Evolutionary conservation across 2,888 invertebrate genomes (phyloP).

Genomic region (Dascillus cervinus): DNA sequence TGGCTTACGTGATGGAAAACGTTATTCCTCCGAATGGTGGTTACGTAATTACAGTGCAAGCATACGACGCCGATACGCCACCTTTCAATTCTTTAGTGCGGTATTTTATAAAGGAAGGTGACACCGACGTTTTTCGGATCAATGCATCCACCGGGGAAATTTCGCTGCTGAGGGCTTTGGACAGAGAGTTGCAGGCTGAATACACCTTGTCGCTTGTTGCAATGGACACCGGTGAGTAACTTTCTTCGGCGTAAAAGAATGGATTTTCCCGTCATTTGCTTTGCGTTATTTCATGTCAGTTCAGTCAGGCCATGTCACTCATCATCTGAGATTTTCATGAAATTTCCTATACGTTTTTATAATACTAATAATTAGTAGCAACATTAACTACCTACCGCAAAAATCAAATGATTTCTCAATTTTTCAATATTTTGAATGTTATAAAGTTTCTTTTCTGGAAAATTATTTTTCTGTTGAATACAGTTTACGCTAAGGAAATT

Average conservation of each 20-base stretch:
- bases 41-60: constrained; percentile 75
- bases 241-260: background rate
- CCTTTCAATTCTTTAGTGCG: constrained; percentile 85
- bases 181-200: constrained; percentile 76
- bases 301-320: background rate
- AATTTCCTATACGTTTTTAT: too few species aligned
- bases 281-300: too few species aligned
- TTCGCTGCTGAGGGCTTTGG: constrained; percentile 71
- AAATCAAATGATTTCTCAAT: too few species aligned
- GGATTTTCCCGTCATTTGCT: background rate
- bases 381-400: too few species aligned
- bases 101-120: constrained; percentile 90
- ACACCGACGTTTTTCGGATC: constrained; percentile 83
- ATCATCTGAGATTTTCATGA: too few species aligned
- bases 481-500: too few species aligned
- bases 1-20: constrained; percentile 91
- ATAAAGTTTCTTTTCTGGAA: too few species aligned
- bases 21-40: constrained; percentile 73
- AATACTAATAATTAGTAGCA: too few species aligned
- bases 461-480: too few species aligned
- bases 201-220: constrained; percentile 82
- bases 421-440: too few species aligned
- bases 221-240: constrained; percentile 79
- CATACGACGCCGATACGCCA: constrained; percentile 85
- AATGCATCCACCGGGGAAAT: constrained; percentile 90